phyloP scores from a whole-genome alignment of 2,888 invertebrate genomes.

The Melanargia galathea region DNA sequence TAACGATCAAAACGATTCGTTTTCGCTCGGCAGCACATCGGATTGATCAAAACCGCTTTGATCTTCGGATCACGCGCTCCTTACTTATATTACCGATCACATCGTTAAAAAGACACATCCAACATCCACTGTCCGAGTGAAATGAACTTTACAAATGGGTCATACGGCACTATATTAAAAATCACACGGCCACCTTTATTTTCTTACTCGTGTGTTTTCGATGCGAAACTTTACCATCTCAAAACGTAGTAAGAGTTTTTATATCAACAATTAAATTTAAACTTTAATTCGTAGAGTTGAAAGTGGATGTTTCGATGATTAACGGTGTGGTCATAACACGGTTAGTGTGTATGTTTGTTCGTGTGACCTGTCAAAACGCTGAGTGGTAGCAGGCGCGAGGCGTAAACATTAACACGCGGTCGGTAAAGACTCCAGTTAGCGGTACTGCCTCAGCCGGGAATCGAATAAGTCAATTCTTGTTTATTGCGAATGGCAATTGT shows the following conservation, averaged over 20 bases:
- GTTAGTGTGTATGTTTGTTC: slow-evolving; percentile 39
- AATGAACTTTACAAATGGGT: slow-evolving; percentile 22
- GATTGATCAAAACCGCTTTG: slow-evolving; percentile 74
- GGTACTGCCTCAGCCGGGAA: slow-evolving; percentile 37
- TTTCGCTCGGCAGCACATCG: slow-evolving; percentile 56
- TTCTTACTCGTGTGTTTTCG: slow-evolving; percentile 30
- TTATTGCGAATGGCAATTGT: slow-evolving; percentile 17
- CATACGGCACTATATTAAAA: slow-evolving; percentile 33
- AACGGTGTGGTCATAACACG: slow-evolving; percentile 13
- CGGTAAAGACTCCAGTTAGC: slow-evolving; percentile 35
- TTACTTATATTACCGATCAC: slow-evolving; percentile 72
- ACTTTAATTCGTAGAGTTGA: slow-evolving; percentile 17
- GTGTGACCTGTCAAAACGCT: slow-evolving; percentile 72
- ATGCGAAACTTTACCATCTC: not conserved
- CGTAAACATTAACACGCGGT: slow-evolving; percentile 68
- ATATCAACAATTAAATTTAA: slow-evolving; percentile 29
- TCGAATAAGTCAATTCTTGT: slow-evolving; percentile 41
- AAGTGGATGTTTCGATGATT: slow-evolving; percentile 37
- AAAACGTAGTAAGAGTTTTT: slow-evolving; percentile 8
- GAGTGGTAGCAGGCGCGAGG: slow-evolving; percentile 74
- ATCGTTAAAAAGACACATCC: slow-evolving; percentile 50
- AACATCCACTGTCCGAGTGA: slow-evolving; percentile 22
- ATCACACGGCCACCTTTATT: slow-evolving; percentile 27
- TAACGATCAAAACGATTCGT: slow-evolving; percentile 62
- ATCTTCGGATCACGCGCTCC: slow-evolving; percentile 75